Percentiles rank a stretch among this genome's conserved stretches.
Evolutionary conservation across 2,113 vertebrate species (phyloP).

Genomic region (Beaufortia kweichowensis): DNA sequence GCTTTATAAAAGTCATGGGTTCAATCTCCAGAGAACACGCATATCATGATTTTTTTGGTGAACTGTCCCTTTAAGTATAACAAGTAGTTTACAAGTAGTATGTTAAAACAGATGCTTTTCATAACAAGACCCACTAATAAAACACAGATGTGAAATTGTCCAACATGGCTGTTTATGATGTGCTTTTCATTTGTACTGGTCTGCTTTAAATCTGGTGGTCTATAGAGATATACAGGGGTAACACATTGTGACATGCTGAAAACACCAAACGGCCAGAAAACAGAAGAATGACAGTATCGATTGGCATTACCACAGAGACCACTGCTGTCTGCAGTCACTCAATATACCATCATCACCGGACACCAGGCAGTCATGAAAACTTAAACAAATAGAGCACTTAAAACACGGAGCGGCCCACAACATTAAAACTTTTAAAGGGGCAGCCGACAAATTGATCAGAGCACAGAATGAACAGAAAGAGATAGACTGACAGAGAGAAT

Average conservation of each 20-base stretch:
- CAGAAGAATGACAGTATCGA: conserved; percentile 13
- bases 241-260: not conserved
- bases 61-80: not conserved
- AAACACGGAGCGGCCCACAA: not conserved
- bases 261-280: not conserved
- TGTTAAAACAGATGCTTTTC: no score
- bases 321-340: not conserved
- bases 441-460: not conserved
- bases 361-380: not conserved
- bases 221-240: not conserved
- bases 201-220: not conserved
- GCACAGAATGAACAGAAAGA: conserved; percentile 25
- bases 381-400: conserved; percentile 28
- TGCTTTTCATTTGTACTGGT: not conserved
- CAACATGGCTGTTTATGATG: not conserved
- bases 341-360: not conserved
- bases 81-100: not conserved
- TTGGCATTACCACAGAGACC: not conserved
- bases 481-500: conserved; percentile 35
- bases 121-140: not conserved
- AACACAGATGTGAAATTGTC: not conserved
- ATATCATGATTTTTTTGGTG: no score
- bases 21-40: no score
- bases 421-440: conserved; percentile 1
- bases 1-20: no score